Conservation (phyloP, 2,888 invertebrate species). For the Trilocha varians region DNA sequence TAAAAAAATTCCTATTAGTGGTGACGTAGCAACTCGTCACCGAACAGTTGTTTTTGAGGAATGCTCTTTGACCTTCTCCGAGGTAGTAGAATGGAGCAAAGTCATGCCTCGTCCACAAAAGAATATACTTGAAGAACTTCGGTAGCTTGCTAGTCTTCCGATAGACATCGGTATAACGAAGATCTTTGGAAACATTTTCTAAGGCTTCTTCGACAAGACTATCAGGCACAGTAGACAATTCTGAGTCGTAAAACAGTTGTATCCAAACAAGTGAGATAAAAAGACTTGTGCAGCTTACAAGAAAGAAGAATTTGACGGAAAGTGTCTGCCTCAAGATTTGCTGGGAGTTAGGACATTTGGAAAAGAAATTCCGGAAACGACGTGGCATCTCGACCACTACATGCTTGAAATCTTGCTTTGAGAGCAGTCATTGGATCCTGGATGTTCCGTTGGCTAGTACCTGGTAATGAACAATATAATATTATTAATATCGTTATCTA, state of each 20-base stretch:
- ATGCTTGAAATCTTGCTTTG: constrained; percentile 21
- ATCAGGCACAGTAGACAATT: constrained; percentile 18
- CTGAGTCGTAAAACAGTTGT: constrained; percentile 21
- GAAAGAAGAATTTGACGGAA: constrained; percentile 30
- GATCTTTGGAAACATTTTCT: constrained; percentile 38
- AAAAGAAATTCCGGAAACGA: constrained; percentile 13
- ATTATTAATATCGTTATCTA: too few species aligned
- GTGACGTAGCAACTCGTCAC: constrained; percentile 49
- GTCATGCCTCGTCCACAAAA: constrained; percentile 43
- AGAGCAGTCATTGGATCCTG: constrained; percentile 10
- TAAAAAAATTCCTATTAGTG: constrained; percentile 29
- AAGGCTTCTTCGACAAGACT: constrained; percentile 37
- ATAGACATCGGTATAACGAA: constrained; percentile 43
- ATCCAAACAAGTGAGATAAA: constrained; percentile 33
- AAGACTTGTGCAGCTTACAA: constrained; percentile 33
- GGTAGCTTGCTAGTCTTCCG: constrained; percentile 33
- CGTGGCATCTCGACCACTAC: constrained; percentile 29
- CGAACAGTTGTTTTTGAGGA: constrained; percentile 48
- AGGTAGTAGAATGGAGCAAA: constrained; percentile 42
- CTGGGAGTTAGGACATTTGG: too few species aligned
- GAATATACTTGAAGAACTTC: constrained; percentile 42
- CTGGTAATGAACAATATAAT: too few species aligned
- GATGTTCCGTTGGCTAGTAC: too few species aligned
- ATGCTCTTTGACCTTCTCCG: constrained; percentile 38
- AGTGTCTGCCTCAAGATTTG: constrained; percentile 26